These are phyloP conservation scores for Enteromius radiatus DNA, from an alignment of 2,797 vertebrate genomes.

Conservation along the genomic window DNA sequence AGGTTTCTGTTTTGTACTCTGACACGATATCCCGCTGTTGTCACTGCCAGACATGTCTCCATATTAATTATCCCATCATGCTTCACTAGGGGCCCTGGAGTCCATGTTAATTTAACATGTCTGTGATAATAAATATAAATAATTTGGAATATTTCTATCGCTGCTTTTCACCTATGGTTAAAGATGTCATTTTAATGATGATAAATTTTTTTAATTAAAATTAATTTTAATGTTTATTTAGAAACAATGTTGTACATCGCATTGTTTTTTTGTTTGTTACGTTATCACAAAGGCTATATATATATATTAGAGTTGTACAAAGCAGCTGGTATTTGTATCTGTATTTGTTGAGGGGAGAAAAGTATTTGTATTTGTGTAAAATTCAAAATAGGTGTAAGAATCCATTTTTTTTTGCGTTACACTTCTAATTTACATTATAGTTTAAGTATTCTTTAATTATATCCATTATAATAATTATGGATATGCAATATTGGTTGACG, in stretches of 20 bases:
- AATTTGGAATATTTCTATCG: background rate
- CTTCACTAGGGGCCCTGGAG: background rate
- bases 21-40: background rate
- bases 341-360: no score
- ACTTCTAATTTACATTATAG: no score
- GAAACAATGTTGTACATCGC: no score
- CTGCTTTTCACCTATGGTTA: background rate
- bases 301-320: no score
- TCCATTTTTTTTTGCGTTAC: no score
- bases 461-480: no score
- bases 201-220: no score
- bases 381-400: no score
- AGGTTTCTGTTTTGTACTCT: slow-evolving; percentile 14
- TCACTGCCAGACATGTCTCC: background rate
- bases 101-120: slow-evolving; percentile 7
- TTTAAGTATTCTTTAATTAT: no score
- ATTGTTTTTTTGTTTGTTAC: background rate
- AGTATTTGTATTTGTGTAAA: no score
- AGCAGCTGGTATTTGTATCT: no score
- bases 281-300: background rate
- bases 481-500: no score
- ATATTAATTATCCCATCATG: background rate
- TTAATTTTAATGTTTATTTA: background rate
- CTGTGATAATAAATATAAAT: background rate
- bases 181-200: background rate